Evolutionary conservation across 1,140 invertebrate species (phyloP).

Genomic region (Lordiphosa mommai): DNA sequence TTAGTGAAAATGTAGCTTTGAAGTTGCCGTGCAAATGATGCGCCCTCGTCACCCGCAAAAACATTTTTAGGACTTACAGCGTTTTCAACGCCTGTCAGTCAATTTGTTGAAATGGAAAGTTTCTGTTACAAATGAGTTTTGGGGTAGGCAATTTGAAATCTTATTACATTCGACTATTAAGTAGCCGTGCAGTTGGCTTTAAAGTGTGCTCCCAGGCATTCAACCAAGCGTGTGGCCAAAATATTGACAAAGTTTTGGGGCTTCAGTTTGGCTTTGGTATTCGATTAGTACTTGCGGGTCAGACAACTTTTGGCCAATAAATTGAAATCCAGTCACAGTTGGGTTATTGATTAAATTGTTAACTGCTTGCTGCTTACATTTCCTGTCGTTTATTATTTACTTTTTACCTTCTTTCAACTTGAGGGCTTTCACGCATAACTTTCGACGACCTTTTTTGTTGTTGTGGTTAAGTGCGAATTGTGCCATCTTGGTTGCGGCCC

Average conservation of each 20-base stretch:
- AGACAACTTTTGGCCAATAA: conserved; percentile 26
- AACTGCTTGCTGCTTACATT: not conserved
- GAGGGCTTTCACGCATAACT: not conserved
- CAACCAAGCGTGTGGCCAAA: too few relatives aligned
- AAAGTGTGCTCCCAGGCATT: conserved; percentile 53
- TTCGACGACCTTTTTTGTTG: conserved; percentile 19
- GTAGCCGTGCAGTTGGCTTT: conserved; percentile 45
- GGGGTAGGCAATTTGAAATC: conserved; percentile 18
- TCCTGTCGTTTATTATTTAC: conserved; percentile 29
- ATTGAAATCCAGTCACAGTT: conserved; percentile 40
- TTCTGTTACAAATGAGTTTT: not conserved
- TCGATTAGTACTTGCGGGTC: conserved; percentile 56
- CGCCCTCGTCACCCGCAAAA: not conserved
- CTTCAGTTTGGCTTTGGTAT: conserved; percentile 38
- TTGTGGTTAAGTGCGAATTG: conserved; percentile 44
- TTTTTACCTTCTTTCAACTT: conserved; percentile 27
- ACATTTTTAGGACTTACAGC: not conserved
- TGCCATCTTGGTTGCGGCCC: conserved; percentile 28
- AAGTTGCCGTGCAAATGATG: conserved; percentile 36
- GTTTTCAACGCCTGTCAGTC: conserved; percentile 9
- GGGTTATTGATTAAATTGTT: conserved; percentile 67
- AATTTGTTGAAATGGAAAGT: conserved; percentile 53
- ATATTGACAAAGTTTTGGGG: conserved; percentile 4
- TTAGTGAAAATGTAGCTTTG: conserved; percentile 62
- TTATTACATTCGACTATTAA: conserved; percentile 45